Evolutionary conservation across 2,888 invertebrate genomes (phyloP).

Genomic region (Dicycla oo): DNA sequence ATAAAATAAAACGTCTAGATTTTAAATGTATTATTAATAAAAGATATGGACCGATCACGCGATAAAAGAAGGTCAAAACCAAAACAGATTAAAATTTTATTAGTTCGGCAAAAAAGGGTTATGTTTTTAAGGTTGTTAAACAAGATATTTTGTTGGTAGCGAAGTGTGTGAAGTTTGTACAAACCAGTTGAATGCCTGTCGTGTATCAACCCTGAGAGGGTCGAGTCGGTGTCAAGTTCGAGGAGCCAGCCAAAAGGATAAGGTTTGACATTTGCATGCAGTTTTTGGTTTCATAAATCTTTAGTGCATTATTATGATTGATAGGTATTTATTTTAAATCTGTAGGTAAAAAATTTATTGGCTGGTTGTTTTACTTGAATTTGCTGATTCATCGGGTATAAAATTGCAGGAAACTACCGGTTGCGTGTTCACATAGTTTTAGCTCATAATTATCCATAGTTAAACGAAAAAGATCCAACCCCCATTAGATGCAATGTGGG

Average conservation of each 20-base stretch:
- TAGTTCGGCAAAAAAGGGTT: constrained; percentile 33
- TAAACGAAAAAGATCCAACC: too few relatives aligned
- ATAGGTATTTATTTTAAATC: constrained; percentile 36
- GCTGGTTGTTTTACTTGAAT: constrained; percentile 20
- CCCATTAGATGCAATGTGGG: too few relatives aligned
- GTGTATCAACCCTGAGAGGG: constrained; percentile 56
- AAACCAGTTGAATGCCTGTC: constrained; percentile 20
- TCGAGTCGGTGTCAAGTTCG: constrained; percentile 61
- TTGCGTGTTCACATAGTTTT: constrained; percentile 4
- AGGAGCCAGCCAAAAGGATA: constrained; percentile 50
- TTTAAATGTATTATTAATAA: constrained; percentile 42
- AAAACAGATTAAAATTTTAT: constrained; percentile 40
- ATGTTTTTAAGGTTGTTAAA: constrained; percentile 21
- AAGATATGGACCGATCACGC: constrained; percentile 39
- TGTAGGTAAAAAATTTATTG: neutral
- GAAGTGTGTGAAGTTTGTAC: neutral
- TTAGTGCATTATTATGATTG: constrained; percentile 48
- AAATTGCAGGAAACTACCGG: constrained; percentile 16
- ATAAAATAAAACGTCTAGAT: constrained; percentile 43
- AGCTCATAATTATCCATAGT: neutral
- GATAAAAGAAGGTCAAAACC: constrained; percentile 31
- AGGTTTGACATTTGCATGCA: constrained; percentile 54
- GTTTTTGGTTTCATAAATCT: constrained; percentile 44
- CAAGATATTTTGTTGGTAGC: constrained; percentile 20
- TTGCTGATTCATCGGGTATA: constrained; percentile 8